Percentiles rank a stretch among this genome's conserved stretches.
Conservation (phyloP, 2,797 vertebrate genomes). For the Erethizon dorsatum region DNA sequence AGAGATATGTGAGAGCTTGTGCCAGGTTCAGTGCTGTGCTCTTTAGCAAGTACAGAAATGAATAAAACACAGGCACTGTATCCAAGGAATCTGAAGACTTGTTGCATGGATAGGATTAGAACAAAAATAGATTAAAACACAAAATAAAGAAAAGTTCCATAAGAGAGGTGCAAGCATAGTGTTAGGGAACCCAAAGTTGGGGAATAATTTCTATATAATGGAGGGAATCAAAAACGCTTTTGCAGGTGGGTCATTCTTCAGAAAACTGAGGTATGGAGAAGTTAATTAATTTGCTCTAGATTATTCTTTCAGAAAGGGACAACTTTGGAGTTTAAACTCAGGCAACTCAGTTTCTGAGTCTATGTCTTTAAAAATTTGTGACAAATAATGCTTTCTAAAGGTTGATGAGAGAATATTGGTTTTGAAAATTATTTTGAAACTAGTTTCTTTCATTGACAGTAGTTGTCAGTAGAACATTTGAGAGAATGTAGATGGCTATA, state of each 20-base stretch:
- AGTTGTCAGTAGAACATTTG: neutral
- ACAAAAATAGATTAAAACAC: neutral
- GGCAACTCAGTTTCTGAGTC: neutral
- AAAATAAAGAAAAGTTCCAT: neutral
- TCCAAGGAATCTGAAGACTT: neutral
- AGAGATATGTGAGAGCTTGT: neutral
- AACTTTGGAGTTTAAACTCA: neutral
- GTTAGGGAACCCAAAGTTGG: neutral
- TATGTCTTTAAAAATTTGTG: neutral
- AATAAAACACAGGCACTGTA: constrained; percentile 6
- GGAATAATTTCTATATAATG: neutral
- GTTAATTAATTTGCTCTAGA: neutral
- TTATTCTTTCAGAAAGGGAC: neutral
- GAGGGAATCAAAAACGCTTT: neutral
- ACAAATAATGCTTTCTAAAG: neutral
- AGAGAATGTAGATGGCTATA: neutral
- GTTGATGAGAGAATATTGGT: neutral
- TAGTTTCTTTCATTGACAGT: neutral
- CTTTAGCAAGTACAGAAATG: neutral
- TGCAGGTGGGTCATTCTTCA: neutral
- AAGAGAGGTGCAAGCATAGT: neutral
- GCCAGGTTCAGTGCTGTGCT: neutral
- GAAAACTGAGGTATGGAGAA: neutral
- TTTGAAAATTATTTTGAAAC: constrained; percentile 5
- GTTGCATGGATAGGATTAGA: neutral